phyloP scores from a whole-genome alignment of 2,888 invertebrate species.

The Lepidocyrtinus sp. region DNA sequence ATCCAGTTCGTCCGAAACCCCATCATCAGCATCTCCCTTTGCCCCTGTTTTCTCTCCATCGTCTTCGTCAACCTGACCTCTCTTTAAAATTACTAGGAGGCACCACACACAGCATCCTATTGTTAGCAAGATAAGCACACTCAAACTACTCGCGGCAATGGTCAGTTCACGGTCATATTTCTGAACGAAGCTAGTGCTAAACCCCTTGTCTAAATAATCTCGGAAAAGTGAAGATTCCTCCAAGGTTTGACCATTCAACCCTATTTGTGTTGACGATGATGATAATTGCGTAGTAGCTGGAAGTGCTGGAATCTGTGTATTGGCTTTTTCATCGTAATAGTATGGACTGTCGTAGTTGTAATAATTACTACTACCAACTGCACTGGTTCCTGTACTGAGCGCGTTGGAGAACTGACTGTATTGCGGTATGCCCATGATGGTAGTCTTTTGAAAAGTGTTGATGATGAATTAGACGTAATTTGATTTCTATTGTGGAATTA shows the following conservation, averaged over 20 bases:
- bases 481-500: background rate
- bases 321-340: no score
- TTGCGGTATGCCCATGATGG: constrained; percentile 21
- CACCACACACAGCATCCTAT: constrained; percentile 63
- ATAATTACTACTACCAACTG: no score
- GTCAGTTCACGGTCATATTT: constrained; percentile 57
- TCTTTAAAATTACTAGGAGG: constrained; percentile 25
- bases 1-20: constrained; percentile 25
- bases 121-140: constrained; percentile 57
- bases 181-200: constrained; percentile 37
- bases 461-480: no score
- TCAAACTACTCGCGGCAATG: constrained; percentile 56
- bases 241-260: no score
- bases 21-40: background rate
- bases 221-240: no score
- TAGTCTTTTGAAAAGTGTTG: no score
- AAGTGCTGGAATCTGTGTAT: no score
- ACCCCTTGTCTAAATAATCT: constrained; percentile 37
- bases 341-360: no score
- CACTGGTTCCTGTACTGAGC: no score
- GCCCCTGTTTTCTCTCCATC: background rate
- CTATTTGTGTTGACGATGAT: no score
- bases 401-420: no score
- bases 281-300: no score
- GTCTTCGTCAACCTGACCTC: background rate